Conservation (phyloP, 1,140 invertebrate genomes). For the Stegodyphus dumicola region DNA sequence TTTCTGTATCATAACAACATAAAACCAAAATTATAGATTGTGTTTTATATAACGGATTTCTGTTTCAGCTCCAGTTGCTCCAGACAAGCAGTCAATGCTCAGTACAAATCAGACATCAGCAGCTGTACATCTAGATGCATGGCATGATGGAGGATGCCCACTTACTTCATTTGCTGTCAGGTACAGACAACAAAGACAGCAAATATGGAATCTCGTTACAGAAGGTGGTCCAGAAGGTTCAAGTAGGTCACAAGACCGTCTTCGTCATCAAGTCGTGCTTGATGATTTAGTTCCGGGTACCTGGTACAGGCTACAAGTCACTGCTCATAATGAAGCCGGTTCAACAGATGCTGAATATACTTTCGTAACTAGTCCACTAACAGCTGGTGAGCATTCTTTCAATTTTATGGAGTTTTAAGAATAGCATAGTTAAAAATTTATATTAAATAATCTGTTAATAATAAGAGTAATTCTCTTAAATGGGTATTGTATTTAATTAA, state of each 20-base stretch:
- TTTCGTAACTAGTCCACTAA: conserved; percentile 71
- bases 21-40: not conserved
- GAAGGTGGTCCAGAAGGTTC: conserved; percentile 10
- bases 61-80: conserved; percentile 62
- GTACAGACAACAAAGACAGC: conserved; percentile 65
- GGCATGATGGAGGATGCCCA: conserved; percentile 85
- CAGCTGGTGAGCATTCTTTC: conserved; percentile 6
- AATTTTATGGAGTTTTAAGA: not conserved
- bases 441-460: too few relatives aligned
- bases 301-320: conserved; percentile 85
- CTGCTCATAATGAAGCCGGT: conserved; percentile 91
- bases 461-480: too few relatives aligned
- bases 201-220: conserved; percentile 56
- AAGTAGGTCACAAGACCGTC: not conserved
- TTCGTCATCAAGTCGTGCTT: conserved; percentile 63
- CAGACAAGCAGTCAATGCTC: conserved; percentile 67
- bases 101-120: conserved; percentile 78
- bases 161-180: conserved; percentile 78
- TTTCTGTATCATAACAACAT: too few relatives aligned
- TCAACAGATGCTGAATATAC: conserved; percentile 86
- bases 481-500: too few relatives aligned
- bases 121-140: conserved; percentile 77
- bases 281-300: conserved; percentile 82
- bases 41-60: not conserved
- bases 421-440: not conserved